A percentile compares a stretch with the other conserved stretches of the same genome.
phyloP scores from a whole-genome alignment of 23 tunicate species.

The Halocynthia aurantium region DNA sequence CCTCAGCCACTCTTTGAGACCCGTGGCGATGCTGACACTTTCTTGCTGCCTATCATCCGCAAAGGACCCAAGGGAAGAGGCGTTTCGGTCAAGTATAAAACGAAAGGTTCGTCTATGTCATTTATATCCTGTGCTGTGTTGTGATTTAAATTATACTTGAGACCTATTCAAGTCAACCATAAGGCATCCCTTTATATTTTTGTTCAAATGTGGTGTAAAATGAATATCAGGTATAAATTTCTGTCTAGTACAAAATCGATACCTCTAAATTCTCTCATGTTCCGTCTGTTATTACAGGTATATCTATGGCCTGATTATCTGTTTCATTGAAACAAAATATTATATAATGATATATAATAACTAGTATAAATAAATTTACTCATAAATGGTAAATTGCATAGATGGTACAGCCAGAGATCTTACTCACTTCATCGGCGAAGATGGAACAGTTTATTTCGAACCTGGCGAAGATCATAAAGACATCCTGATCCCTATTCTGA shows the following conservation, averaged over 20 bases:
- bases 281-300: too few species aligned
- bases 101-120: conserved; percentile 31
- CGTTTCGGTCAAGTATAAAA: conserved; percentile 54
- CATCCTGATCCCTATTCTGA: conserved; percentile 80
- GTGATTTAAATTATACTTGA: too few species aligned
- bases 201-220: neutral
- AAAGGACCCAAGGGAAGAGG: conserved; percentile 85
- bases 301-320: neutral
- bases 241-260: neutral
- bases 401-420: conserved; percentile 85
- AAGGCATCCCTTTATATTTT: neutral
- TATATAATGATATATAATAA: neutral
- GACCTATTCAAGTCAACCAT: neutral
- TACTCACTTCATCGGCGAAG: conserved; percentile 77
- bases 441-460: conserved; percentile 48
- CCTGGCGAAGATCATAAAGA: conserved; percentile 59
- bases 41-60: conserved; percentile 65
- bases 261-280: neutral
- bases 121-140: too few species aligned
- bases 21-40: conserved; percentile 66
- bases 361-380: neutral
- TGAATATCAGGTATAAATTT: neutral
- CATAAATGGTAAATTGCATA: neutral
- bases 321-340: neutral
- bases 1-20: conserved; percentile 45